Evolutionary conservation across 1,140 invertebrate genomes (phyloP).

Genomic region (Camponotus floridanus): DNA sequence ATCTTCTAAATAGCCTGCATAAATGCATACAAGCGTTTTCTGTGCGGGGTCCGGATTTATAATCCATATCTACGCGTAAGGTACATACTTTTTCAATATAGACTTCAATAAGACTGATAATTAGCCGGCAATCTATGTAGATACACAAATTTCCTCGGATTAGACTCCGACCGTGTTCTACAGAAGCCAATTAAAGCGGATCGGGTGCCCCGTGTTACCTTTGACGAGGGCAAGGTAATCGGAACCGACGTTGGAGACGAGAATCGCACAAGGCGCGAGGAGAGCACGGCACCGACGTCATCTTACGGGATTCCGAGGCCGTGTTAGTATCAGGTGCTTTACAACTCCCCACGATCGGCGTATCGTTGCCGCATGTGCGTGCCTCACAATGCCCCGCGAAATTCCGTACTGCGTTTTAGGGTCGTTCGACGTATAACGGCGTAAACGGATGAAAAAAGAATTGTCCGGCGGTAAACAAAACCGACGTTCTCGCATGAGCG

Average conservation of each 20-base stretch:
- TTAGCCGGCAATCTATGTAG: neutral
- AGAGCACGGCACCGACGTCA: slow-evolving; percentile 21
- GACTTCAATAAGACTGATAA: neutral
- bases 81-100: neutral
- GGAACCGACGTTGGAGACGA: slow-evolving; percentile 47
- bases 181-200: slow-evolving; percentile 59
- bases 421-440: slow-evolving; percentile 15
- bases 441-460: slow-evolving; percentile 14
- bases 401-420: slow-evolving; percentile 1
- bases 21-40: neutral
- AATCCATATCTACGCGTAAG: neutral
- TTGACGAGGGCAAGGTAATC: slow-evolving; percentile 66
- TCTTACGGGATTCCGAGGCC: slow-evolving; percentile 43
- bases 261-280: neutral
- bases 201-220: slow-evolving; percentile 43
- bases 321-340: slow-evolving; percentile 37
- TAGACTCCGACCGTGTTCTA: neutral
- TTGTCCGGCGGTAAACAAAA: neutral
- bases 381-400: slow-evolving; percentile 8
- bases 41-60: neutral
- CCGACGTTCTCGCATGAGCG: neutral
- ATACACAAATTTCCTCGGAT: neutral
- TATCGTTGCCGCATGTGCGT: slow-evolving; percentile 16
- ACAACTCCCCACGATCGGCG: slow-evolving; percentile 38
- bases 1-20: neutral